Evolutionary conservation across 2,888 invertebrate genomes (phyloP), one percentile per base, ranked within the genome.

Genomic region (Clepsis dumicolana): DNA sequence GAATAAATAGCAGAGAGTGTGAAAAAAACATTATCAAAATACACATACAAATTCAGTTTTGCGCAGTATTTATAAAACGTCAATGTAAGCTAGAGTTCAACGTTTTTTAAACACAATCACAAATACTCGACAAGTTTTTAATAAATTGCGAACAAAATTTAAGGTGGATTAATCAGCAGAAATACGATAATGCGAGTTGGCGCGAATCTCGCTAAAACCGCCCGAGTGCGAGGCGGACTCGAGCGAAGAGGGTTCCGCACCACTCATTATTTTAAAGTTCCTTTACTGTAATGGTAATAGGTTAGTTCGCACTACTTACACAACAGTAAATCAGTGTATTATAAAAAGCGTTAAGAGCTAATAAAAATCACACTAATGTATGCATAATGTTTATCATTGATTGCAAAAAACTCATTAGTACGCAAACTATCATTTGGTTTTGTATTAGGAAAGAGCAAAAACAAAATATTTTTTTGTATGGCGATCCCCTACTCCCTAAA

Each of bases 101-200:
- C 41, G 57, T 41, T 16, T 59, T 41, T 25, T 59, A 59, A 59
- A 59, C 41, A 35, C 35, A 52, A 52, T 59, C 16, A 41, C 38
- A 59, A 59, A 59, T 59, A 59, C n/a, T 10, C 38, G 25, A 59
- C n/a, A 24, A 25, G 21, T 35, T 41, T 57, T 57, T 35, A 56
- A 56, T 56, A 56, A 56, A 56, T 56, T 8, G 35, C 35, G 14
- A 25, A 59, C 14, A 35, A 57, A 57, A 35, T 41, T 41, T 41
- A 25, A 25, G 10, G 41, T 59, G 44, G 24, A 38, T 41, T 64
- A 64, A 48, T 56, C 56, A 44, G 16, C 32, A 59, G 54, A 67
- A 62, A 50, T 67, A 57, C 24, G 57, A 41, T 63, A 57, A 67
- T 52, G 63, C 21, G 38, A 24, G 14, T 67, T 67, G 63, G 67